A percentile compares a stretch with the other conserved stretches of the same genome.
Conservation (phyloP, 2,888 invertebrate genomes). For the Drosophila austrosaltans region DNA sequence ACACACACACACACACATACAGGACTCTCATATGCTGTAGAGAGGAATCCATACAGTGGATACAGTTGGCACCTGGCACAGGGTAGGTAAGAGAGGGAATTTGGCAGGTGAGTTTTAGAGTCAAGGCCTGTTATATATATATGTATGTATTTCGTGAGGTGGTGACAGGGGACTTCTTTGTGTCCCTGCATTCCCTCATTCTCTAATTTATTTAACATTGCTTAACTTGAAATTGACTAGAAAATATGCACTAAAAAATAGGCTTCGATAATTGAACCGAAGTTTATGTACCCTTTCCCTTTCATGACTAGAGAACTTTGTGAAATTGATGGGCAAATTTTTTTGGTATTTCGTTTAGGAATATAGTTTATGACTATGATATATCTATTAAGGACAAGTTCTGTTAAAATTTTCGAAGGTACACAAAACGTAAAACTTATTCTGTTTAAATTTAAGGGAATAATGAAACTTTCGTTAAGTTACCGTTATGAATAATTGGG, state of each 20-base stretch:
- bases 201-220: conserved; percentile 22
- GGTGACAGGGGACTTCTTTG: not conserved
- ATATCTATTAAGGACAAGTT: too few species aligned
- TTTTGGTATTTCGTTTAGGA: not conserved
- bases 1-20: conserved; percentile 23
- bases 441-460: too few species aligned
- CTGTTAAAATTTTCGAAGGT: not conserved
- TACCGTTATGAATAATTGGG: too few species aligned
- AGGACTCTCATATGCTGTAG: conserved; percentile 22
- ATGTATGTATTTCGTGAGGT: conserved; percentile 13
- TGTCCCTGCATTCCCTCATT: not conserved
- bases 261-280: conserved; percentile 12
- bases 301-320: not conserved
- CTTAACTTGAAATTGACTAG: conserved; percentile 45
- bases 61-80: conserved; percentile 5
- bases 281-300: conserved; percentile 15
- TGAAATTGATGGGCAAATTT: not conserved
- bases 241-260: conserved; percentile 41
- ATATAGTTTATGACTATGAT: not conserved
- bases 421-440: too few species aligned
- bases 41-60: conserved; percentile 60
- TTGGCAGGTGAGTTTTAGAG: conserved; percentile 16
- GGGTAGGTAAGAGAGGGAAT: conserved; percentile 36
- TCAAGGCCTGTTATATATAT: conserved; percentile 30
- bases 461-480: too few species aligned